Conservation (phyloP, 2,888 invertebrate genomes). For the Pelosia muscerda region DNA sequence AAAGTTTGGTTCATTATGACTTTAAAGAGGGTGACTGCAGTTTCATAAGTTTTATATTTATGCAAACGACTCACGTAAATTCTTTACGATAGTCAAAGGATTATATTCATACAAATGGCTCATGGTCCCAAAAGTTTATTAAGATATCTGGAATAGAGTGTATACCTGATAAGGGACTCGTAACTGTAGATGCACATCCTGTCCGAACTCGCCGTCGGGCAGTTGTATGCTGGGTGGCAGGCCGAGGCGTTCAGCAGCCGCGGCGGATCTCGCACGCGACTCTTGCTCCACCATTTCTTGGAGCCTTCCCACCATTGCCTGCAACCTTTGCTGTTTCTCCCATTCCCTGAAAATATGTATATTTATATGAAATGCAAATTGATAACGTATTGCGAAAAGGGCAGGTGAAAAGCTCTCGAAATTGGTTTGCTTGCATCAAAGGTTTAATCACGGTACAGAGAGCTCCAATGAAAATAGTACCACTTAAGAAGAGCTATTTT, state of each 20-base stretch:
- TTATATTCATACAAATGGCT: too few species aligned
- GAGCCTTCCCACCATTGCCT: conserved; percentile 86
- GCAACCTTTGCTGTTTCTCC: conserved; percentile 87
- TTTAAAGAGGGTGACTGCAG: too few species aligned
- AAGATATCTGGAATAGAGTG: not conserved
- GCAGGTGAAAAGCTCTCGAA: not conserved
- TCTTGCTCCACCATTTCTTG: conserved; percentile 86
- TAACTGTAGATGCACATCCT: conserved; percentile 87
- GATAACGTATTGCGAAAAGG: not conserved
- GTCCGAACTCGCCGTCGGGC: conserved; percentile 89
- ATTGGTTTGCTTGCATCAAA: too few species aligned
- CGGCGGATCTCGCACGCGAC: conserved; percentile 82
- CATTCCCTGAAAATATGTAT: conserved; percentile 87
- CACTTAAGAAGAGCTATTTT: too few species aligned
- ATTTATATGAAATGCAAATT: not conserved
- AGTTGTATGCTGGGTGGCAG: conserved; percentile 89
- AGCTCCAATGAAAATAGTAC: not conserved
- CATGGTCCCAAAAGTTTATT: too few species aligned
- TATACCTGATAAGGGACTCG: conserved; percentile 88
- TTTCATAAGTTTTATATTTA: too few species aligned
- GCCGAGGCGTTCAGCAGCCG: conserved; percentile 82
- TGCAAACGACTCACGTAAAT: too few species aligned
- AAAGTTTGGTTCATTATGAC: too few species aligned
- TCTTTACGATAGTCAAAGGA: too few species aligned
- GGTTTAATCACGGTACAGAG: too few species aligned